Base-by-base conservation (phyloP, 2,888 invertebrate species). In the Amphipoea oculea region DNA sequence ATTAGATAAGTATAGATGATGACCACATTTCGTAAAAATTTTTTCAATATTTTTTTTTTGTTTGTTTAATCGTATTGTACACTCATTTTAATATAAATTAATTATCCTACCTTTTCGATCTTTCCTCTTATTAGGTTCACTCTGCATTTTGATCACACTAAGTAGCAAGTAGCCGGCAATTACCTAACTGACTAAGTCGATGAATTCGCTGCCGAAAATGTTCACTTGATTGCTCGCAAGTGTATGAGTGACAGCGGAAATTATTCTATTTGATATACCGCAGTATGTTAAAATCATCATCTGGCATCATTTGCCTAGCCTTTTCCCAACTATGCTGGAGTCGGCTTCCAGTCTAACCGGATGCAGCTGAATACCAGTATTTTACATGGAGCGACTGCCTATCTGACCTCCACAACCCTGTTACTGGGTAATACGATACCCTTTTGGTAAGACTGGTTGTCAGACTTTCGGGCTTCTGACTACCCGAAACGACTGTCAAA, bases 141-240 rank as follows among this genome's bases (percentile, higher is more conserved):
- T 69, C 40, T 72, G 73, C 84, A 85, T 85, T 6, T 57, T 71
- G n/a, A 51, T 72, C 60, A 76, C 62, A 76, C 63, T 60, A 71
- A 29, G 87, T 79, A 85, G 82, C 79, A 29, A 29, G 86, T 83
- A 90, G 89, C 83, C 81, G 80, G 87, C 88, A 92, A 90, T 92
- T 90, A 29, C 29, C 29, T 29, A 89, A 86, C 86, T 81, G 87
- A 91, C 92, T 92, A 89, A 90, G 73, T 84, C 87, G 83, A 90
- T 91, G 85, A 88, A 81, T 89, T 89, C 86, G 89, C 82, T 87
- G 84, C 88, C 90, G 85, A 89, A 92, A 89, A 86, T 86, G 67
- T 81, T 75, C 78, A 85, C 77, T 72, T 77, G 36, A 45, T 79
- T 20, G 40, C 14, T 45, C 40, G 48, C 76, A 89, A 88, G 79